A percentile compares a stretch with the other conserved stretches of the same genome.
Evolutionary conservation across 2,888 invertebrate species (phyloP).

Genomic region (Metalampra italica): DNA sequence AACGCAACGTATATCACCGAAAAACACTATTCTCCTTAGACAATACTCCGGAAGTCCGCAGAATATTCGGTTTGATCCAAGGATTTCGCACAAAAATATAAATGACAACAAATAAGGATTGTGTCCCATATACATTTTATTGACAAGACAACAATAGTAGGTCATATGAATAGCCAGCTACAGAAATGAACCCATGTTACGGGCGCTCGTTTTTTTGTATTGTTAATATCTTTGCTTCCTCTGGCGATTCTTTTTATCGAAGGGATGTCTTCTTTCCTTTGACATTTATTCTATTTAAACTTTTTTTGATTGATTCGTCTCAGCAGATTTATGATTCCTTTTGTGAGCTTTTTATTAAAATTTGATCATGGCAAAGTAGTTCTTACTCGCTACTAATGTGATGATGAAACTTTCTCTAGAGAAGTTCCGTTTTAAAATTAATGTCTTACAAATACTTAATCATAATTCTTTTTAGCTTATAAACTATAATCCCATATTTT

Average conservation of each 20-base stretch:
- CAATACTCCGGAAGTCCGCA: constrained; percentile 60
- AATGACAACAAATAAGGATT: constrained; percentile 67
- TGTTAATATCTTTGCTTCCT: constrained; percentile 38
- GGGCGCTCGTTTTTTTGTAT: constrained; percentile 29
- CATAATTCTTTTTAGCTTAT: neutral
- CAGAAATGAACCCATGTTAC: constrained; percentile 31
- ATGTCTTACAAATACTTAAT: neutral
- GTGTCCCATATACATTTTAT: constrained; percentile 42
- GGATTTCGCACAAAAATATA: constrained; percentile 52
- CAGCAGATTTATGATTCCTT: constrained; percentile 33
- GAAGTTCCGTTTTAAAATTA: neutral
- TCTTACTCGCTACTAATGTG: neutral
- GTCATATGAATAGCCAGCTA: constrained; percentile 31
- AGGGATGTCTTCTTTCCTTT: constrained; percentile 27
- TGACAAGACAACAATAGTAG: constrained; percentile 39
- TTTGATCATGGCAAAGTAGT: constrained; percentile 2
- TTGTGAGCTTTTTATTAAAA: constrained; percentile 16
- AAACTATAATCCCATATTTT: neutral
- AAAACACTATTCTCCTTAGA: constrained; percentile 33
- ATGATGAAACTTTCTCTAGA: no score
- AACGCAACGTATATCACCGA: constrained; percentile 35
- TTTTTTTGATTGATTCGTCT: constrained; percentile 43
- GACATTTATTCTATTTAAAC: constrained; percentile 27
- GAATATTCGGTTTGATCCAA: constrained; percentile 39
- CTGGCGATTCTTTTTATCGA: constrained; percentile 19